Base-by-base conservation (phyloP, 1,140 invertebrate genomes). In the Andricus grossulariae region DNA sequence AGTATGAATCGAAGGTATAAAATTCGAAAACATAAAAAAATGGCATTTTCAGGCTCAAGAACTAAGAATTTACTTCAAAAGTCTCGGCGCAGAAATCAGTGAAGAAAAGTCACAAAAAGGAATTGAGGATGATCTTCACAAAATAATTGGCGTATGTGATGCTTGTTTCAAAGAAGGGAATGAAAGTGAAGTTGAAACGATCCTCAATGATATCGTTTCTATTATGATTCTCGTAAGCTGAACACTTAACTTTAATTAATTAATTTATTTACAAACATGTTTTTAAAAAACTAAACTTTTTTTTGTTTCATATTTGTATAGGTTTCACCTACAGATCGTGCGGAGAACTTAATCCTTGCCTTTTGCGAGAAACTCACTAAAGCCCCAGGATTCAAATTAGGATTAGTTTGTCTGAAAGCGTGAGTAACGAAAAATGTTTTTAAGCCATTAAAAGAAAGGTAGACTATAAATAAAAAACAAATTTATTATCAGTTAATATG, bases 281-380 rank as follows among this genome's bases (percentile, higher is more conserved):
- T 13, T 51, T 21, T 50, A 21, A 18, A 21, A 18, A 66, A 52
- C 1, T 51, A 11, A 51, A 45, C 3, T 74, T 39, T 18, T 18
- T 11, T 10, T 18, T 19, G 8, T 5, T 49, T 39, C 49, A n/a
- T 21, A 55, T 21, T 50, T 85, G 93, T 91, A 72, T 86, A 95
- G 95, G 96, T 97, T 75, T 80, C 82, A 75, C 96, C 96, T 15
- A 92, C 95, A 55, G 96, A 97, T 84, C 94, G 96, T 78, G 96
- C 96, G n/a, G 97, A 98, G 91, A 97, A 97, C 86, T 94, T 98
- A 80, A 96, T 98, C 78, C 88, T 97, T 72, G 95, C 96, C 66
- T 98, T 99, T 88, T 98, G 97, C 92, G 97, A 99, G 89, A 97
- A 98, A 91, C 92, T 99, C 77, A 95, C 95, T n/a, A 98, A 98